Evolutionary conservation across 2,888 invertebrate genomes (phyloP).

Genomic region (Hoplodrina blanda): DNA sequence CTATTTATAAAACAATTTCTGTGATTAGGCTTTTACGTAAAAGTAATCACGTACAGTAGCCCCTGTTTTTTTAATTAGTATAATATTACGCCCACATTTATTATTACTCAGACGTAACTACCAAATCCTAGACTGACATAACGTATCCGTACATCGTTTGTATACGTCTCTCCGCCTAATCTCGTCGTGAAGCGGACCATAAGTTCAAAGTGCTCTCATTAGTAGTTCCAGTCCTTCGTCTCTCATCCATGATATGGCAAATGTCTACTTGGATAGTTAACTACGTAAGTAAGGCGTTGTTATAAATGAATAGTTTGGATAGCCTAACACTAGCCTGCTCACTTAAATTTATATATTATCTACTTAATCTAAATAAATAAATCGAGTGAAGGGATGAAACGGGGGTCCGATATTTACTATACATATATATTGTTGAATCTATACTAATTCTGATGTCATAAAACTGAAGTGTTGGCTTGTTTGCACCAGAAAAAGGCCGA

Average conservation of each 20-base stretch:
- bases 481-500: too few relatives aligned
- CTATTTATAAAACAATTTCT: too few relatives aligned
- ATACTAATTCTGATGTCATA: too few relatives aligned
- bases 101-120: slow-evolving; percentile 2
- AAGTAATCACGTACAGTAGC: too few relatives aligned
- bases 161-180: slow-evolving; percentile 24
- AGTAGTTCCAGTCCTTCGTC: slow-evolving; percentile 6
- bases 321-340: too few relatives aligned
- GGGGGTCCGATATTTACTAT: too few relatives aligned
- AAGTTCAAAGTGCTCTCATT: slow-evolving; percentile 36
- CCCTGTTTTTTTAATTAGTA: background rate
- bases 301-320: background rate
- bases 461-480: too few relatives aligned
- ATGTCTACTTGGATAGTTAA: slow-evolving; percentile 7
- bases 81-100: background rate
- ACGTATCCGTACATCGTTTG: background rate
- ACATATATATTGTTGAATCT: too few relatives aligned
- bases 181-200: slow-evolving; percentile 18
- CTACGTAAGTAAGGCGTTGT: background rate
- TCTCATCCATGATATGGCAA: slow-evolving; percentile 18
- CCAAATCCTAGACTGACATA: background rate
- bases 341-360: too few relatives aligned
- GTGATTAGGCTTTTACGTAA: too few relatives aligned
- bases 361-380: too few relatives aligned
- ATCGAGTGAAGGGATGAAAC: too few relatives aligned